These are phyloP conservation scores for Marronus borbonicus DNA, from an alignment of 2,888 invertebrate species.

Conservation along the genomic window DNA sequence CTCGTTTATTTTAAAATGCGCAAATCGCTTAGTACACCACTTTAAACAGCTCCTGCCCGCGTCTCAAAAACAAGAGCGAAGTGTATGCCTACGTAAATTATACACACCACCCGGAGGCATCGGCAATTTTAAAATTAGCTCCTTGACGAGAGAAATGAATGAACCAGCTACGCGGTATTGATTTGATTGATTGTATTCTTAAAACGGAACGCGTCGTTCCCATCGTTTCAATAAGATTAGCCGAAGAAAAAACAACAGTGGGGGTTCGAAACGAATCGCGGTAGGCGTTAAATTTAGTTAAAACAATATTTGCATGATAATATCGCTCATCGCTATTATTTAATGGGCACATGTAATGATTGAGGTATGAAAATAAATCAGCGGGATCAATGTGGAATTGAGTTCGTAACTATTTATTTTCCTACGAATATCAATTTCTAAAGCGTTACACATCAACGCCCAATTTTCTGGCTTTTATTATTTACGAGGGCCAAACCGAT, in stretches of 20 bases:
- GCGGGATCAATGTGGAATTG: not conserved
- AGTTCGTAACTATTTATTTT: too few species aligned
- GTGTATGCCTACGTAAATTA: conserved; percentile 26
- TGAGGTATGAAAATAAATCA: conserved; percentile 8
- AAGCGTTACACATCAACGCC: too few species aligned
- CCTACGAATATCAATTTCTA: too few species aligned
- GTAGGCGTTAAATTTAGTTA: conserved; percentile 9
- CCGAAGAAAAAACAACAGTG: not conserved
- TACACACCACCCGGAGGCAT: conserved; percentile 24
- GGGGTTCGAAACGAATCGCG: not conserved
- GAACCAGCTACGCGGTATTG: conserved; percentile 32
- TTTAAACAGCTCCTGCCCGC: conserved; percentile 3
- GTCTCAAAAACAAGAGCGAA: conserved; percentile 8
- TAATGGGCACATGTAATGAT: not conserved
- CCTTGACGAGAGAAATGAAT: conserved; percentile 36
- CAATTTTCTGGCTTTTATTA: too few species aligned
- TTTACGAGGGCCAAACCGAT: too few species aligned
- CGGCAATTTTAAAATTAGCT: conserved; percentile 37
- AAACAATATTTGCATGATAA: not conserved
- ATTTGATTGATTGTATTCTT: conserved; percentile 31
- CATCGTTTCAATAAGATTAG: conserved; percentile 8
- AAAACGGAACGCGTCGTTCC: conserved; percentile 18
- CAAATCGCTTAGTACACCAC: conserved; percentile 5
- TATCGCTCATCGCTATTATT: conserved; percentile 6
- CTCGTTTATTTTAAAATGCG: conserved; percentile 20